A percentile compares a stretch with the other conserved stretches of the same genome.
phyloP scores from a whole-genome alignment of 1,140 invertebrate species.

The Rhyacophila brunnea region DNA sequence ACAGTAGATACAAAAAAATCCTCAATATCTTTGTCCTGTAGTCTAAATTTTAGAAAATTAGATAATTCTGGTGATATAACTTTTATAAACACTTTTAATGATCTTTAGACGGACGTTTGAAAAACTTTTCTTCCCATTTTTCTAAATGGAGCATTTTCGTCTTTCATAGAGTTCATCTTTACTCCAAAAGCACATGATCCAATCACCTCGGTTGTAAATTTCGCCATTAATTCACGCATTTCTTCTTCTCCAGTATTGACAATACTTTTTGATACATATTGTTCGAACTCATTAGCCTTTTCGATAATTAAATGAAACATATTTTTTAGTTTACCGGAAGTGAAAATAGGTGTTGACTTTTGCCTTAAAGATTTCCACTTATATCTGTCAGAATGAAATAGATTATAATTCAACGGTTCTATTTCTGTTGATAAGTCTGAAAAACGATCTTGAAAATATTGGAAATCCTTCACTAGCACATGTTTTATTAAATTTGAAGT shows the following conservation, averaged over 20 bases:
- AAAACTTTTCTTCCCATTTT: slow-evolving; percentile 40
- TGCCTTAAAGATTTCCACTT: slow-evolving; percentile 52
- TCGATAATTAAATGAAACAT: slow-evolving; percentile 44
- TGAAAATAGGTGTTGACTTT: slow-evolving; percentile 43
- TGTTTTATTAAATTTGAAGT: too few species aligned
- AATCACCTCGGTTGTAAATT: slow-evolving; percentile 63
- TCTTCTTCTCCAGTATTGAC: slow-evolving; percentile 32
- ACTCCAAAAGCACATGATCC: slow-evolving; percentile 59
- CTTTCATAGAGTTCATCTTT: slow-evolving; percentile 46
- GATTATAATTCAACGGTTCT: slow-evolving; percentile 7
- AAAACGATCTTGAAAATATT: slow-evolving; percentile 50
- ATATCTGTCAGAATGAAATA: slow-evolving; percentile 39
- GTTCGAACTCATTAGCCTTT: slow-evolving; percentile 36
- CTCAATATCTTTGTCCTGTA: slow-evolving; percentile 35
- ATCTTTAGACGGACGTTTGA: neutral
- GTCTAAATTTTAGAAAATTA: slow-evolving; percentile 14
- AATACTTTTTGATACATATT: slow-evolving; percentile 29
- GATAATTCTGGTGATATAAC: slow-evolving; percentile 5
- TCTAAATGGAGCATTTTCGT: slow-evolving; percentile 51
- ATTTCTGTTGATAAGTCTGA: slow-evolving; percentile 29
- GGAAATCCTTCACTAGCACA: slow-evolving; percentile 57
- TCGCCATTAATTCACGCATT: slow-evolving; percentile 46
- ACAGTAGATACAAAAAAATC: slow-evolving; percentile 50
- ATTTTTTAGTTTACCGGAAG: slow-evolving; percentile 44
- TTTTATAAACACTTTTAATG: slow-evolving; percentile 1